Conservation (phyloP, 2,797 vertebrate genomes). For the Neostethus bicornis region DNA sequence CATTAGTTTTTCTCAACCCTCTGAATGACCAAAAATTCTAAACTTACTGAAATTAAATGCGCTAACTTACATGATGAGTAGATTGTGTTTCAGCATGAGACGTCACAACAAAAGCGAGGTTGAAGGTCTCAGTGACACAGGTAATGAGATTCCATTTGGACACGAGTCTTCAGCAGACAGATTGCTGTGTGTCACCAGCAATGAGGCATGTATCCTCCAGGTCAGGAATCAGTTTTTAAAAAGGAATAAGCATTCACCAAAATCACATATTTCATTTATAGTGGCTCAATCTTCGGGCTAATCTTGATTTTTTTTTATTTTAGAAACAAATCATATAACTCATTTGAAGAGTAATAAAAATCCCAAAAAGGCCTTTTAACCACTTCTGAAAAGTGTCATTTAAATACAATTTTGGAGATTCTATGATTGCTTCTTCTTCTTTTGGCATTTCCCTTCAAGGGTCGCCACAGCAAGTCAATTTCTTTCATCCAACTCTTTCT, state of each 20-base stretch:
- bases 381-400: neutral
- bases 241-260: conserved; percentile 34
- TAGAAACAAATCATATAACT: neutral
- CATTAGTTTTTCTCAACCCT: too few species aligned
- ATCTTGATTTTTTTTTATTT: neutral
- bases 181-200: conserved; percentile 61
- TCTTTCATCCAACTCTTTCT: too few species aligned
- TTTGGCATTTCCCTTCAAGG: too few species aligned
- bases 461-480: too few species aligned
- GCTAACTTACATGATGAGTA: too few species aligned
- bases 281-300: neutral
- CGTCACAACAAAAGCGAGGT: conserved; percentile 11
- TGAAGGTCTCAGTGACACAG: conserved; percentile 71
- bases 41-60: too few species aligned
- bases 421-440: too few species aligned
- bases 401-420: neutral
- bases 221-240: conserved; percentile 53
- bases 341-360: neutral
- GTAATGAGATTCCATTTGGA: conserved; percentile 63
- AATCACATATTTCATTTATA: conserved; percentile 39
- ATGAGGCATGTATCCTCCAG: conserved; percentile 52
- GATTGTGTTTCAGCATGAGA: conserved; percentile 30
- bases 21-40: too few species aligned
- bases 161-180: conserved; percentile 56
- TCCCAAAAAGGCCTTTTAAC: neutral